Evolutionary conservation across 2,797 vertebrate species (phyloP).

Genomic region (Chrysocyon brachyurus): DNA sequence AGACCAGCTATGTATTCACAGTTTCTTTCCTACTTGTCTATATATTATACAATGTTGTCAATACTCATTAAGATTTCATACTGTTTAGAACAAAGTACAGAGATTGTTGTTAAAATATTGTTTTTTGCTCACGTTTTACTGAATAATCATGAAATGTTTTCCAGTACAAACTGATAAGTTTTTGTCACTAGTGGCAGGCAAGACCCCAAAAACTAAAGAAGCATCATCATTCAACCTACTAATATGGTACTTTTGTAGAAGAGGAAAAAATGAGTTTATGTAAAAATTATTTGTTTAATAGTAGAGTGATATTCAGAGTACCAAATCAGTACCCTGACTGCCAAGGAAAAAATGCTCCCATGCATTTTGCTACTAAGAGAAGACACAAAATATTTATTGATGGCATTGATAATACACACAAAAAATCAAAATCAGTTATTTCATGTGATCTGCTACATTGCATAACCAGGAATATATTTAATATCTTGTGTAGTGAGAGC

Average conservation of each 20-base stretch:
- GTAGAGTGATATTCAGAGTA: background rate
- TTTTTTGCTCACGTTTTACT: background rate
- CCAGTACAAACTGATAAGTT: background rate
- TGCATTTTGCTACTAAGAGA: background rate
- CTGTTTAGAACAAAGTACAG: background rate
- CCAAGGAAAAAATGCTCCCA: background rate
- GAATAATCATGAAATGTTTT: background rate
- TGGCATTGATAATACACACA: background rate
- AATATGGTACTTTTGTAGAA: background rate
- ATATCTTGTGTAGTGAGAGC: background rate
- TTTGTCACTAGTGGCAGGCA: background rate
- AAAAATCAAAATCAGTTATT: background rate
- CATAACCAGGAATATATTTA: background rate
- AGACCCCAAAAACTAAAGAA: background rate
- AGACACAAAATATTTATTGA: background rate
- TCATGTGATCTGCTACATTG: background rate
- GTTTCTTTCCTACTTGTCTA: background rate
- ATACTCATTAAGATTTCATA: background rate
- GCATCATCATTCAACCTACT: background rate
- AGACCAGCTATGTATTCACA: background rate
- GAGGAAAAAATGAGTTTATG: background rate
- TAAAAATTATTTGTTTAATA: conserved; percentile 7
- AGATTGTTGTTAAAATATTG: background rate
- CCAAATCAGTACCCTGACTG: background rate
- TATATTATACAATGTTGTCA: background rate